Base-by-base conservation (phyloP, 2,113 vertebrate genomes). In the Nettapus auritus region DNA sequence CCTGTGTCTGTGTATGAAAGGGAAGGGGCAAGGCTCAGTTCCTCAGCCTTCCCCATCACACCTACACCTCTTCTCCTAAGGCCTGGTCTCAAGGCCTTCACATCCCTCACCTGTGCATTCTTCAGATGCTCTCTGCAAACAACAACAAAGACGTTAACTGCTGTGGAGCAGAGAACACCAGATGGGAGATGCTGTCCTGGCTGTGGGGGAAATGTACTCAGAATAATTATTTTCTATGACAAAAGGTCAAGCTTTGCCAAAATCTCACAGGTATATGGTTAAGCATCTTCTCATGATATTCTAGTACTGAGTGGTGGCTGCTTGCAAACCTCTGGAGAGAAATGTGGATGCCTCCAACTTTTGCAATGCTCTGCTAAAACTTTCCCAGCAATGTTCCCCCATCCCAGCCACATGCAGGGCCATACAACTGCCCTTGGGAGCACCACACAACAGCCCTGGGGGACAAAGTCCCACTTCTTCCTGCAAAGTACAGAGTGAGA, bases 101-200 rank as follows among this genome's bases (percentile, higher is more conserved):
- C 3, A 14, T 18, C 26, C 38, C 20, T 79, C 50, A 82, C n/a
- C 9, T 52, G 33, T 52, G 25, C 16, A 6, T 71, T 71, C 16
- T 50, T 82, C 34, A 60, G 25, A 25, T 56, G 25, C 23, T 63
- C 14, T 50, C 29, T 76, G 59, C 42, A 59, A 79, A 26, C 4
- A 75, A 11, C 3, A 6, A 11, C 3, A 6, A 46, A 55, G 13
- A 4, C 16, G 8, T 40, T 10, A 31, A 20, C 13, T 1, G 0
- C 33, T 76, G 42, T 64, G 25, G 13, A 50, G 19, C 34, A 56
- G 53, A 73, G 21, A 19, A 50, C 36, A 44, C 36, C 13, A 44
- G 11, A 20, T 0, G 1, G 57, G 59, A 82, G 40, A 55, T 3
- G 21, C 13, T 71, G 20, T 15, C n/a, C 46, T 21, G 5, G 71